Evolutionary conservation across 2,888 invertebrate genomes (phyloP).

Genomic region (Digitonthophagus gazella): DNA sequence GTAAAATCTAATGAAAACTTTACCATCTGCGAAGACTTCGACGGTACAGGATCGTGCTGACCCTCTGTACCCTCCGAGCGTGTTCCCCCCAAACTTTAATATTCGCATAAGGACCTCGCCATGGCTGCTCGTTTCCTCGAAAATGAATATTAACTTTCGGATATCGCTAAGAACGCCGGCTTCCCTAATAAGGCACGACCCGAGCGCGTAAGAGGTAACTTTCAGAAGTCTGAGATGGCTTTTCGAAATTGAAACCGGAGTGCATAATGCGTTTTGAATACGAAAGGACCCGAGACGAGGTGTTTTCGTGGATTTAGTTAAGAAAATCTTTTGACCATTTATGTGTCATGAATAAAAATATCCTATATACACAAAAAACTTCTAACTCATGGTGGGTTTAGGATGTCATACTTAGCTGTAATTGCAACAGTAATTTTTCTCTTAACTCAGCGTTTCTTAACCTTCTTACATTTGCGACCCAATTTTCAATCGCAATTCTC

Average conservation of each 20-base stretch:
- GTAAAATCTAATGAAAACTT: constrained; percentile 28
- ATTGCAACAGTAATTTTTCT: too few relatives aligned
- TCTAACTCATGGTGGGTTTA: too few relatives aligned
- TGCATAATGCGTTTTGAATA: neutral
- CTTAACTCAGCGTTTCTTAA: too few relatives aligned
- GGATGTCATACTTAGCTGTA: too few relatives aligned
- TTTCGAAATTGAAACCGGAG: neutral
- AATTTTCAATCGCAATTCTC: too few relatives aligned
- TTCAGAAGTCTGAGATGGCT: neutral
- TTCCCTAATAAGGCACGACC: neutral
- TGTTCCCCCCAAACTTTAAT: neutral
- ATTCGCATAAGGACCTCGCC: neutral
- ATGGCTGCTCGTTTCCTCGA: neutral
- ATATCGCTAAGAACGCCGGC: neutral
- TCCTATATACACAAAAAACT: too few relatives aligned
- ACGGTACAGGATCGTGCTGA: neutral
- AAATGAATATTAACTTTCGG: neutral
- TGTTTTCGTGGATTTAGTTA: too few relatives aligned
- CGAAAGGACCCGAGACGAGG: too few relatives aligned
- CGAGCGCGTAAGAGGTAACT: neutral
- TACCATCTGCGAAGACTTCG: constrained; percentile 25
- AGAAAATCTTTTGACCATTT: too few relatives aligned
- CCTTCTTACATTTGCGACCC: too few relatives aligned
- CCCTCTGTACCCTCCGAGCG: neutral
- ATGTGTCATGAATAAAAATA: too few relatives aligned